Evolutionary conservation across 2,797 vertebrate genomes (phyloP), one percentile per base, ranked within the genome.

Genomic region (Gallinago solitaria): DNA sequence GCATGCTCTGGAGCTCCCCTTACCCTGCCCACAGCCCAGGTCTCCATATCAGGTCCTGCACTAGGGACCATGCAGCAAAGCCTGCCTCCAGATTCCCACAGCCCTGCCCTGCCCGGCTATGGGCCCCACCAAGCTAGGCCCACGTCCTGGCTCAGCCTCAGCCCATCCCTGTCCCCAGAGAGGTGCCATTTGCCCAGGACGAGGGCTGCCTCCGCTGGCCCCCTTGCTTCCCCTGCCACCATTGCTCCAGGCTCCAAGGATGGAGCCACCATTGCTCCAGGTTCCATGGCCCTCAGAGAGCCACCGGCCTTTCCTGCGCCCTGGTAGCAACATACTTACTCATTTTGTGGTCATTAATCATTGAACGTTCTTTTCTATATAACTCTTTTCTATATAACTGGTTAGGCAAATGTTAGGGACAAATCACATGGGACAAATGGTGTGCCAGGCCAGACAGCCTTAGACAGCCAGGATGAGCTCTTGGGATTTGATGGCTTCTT

Each of bases 211-310:
- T 21, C 19, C 16, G 8, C 28, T 19, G 12, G 28, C 3, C 13
- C 37, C 35, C 3, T 13, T 21, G 30, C 39, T 60, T 60, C 21
- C 21, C 45, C 30, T 41, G 18, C 30, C 27, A 35, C 16, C 56
- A 53, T 43, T 0, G 1, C 30, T 69, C 17, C 11, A 0, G 1
- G 4, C 9, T 41, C 41, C 41, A 41, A 7, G 16, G 41, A 41
- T 41, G 41, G 41, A 41, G 41, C 41, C 41, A 41, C 41, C 41
- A 41, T 41, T 17, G 41, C 41, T 41, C 41, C 41, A 41, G 41
- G 41, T 41, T 50, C 45, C 16, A 1, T 0, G 11, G n/a, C 9
- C 39, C 27, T 48, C 67, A 59, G 33, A 0, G 2, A 64, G 27
- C 17, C 57, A 20, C 9, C 2, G 0, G 16, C 5, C 41, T 14